Base-by-base conservation (phyloP, 2,113 vertebrate genomes). In the Tretioscincus oriximinensis region DNA sequence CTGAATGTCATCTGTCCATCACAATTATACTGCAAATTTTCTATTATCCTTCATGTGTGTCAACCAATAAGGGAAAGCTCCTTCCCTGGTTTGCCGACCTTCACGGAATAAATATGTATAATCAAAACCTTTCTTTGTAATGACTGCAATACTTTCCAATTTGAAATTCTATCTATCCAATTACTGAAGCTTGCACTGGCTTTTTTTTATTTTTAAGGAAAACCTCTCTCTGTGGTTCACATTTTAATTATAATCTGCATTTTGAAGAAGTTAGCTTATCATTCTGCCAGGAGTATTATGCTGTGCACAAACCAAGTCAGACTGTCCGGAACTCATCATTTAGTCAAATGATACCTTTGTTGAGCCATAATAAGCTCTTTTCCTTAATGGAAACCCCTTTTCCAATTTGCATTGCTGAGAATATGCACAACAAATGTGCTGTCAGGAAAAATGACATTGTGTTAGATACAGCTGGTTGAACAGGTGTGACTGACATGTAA, bases 181-280 rank as follows among this genome's bases (percentile, higher is more conserved):
- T 76, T 58, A 77, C 29, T 64, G 41, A 73, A 73, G 51, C 73
- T 77, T 67, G 63, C 41, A 64, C 7, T 14, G 70, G 54, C 68
- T 77, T 16, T 41, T 67, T 73, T 73, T 66, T 54, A 78, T 65
- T 66, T 66, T 58, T 21, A 51, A n/a, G 58, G 66, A 35, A 45
- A 24, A 28, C 31, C 29, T 28, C 51, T 76, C 73, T 63, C 26
- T 61, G 26, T 21, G 35, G 24, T 66, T 68, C 29, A 28, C 58
- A 10, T 86, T 80, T 63, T 73, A 69, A 80, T 80, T 77, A 86
- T 80, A 54, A 73, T 61, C 28, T 80, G 73, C 26, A 77, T 83
- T 83, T 83, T 77, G 82, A 86, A 63, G 63, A 61, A 20, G 49
- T 76, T 31, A 64, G 51, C 63, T 41, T 54, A 26, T 29, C 69